These are phyloP conservation scores for Chymomyza costata DNA, from an alignment of 1,140 invertebrate species.

Conservation along the genomic window DNA sequence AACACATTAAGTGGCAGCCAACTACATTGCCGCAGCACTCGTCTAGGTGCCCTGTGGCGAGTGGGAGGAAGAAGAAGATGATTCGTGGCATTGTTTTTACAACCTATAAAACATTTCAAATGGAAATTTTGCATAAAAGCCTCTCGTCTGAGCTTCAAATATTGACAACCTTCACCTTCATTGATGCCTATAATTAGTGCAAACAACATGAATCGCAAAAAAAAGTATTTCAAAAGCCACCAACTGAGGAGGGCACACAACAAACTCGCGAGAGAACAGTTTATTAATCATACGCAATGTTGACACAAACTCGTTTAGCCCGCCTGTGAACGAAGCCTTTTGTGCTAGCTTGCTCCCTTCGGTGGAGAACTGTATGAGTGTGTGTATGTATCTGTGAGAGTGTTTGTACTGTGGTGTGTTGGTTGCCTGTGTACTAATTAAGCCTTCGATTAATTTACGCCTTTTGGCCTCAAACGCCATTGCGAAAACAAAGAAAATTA, in stretches of 20 bases:
- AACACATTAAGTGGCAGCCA: slow-evolving; percentile 65
- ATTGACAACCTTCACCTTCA: slow-evolving; percentile 72
- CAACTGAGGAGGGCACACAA: too few relatives aligned
- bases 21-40: slow-evolving; percentile 51
- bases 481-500: slow-evolving; percentile 71
- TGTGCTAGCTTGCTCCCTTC: slow-evolving; percentile 25
- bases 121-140: slow-evolving; percentile 41
- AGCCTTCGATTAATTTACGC: slow-evolving; percentile 72
- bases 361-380: too few relatives aligned
- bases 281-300: slow-evolving; percentile 70
- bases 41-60: slow-evolving; percentile 1
- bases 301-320: slow-evolving; percentile 40
- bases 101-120: slow-evolving; percentile 60
- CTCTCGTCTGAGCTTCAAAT: slow-evolving; percentile 29
- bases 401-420: slow-evolving; percentile 1
- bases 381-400: slow-evolving; percentile 12
- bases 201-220: slow-evolving; percentile 33
- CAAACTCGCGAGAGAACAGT: slow-evolving; percentile 52
- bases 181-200: slow-evolving; percentile 59
- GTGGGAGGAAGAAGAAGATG: neutral
- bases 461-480: slow-evolving; percentile 69
- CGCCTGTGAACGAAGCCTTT: too few relatives aligned
- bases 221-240: too few relatives aligned
- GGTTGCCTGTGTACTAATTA: slow-evolving; percentile 59
- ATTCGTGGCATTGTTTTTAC: slow-evolving; percentile 37